A percentile compares a stretch with the other conserved stretches of the same genome.
phyloP scores from a whole-genome alignment of 2,888 invertebrate genomes.

The Orchesellides sinensis region DNA sequence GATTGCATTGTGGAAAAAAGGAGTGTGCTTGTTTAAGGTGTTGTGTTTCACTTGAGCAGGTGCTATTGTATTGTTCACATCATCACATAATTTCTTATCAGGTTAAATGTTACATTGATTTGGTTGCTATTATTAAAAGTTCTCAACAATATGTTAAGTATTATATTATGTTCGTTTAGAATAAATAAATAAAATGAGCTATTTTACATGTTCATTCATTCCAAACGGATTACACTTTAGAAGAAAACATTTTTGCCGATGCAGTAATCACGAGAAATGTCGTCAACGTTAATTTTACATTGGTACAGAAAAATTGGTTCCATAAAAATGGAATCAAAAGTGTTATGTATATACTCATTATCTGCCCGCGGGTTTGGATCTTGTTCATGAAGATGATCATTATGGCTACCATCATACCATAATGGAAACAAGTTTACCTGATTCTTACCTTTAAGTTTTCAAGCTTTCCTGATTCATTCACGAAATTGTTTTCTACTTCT shows the following conservation, averaged over 20 bases:
- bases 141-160: no score
- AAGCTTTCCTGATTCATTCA: slow-evolving; percentile 18
- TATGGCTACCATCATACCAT: not conserved
- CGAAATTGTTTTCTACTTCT: not conserved
- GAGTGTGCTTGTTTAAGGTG: slow-evolving; percentile 23
- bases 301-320: no score
- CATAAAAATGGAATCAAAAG: no score
- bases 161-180: no score
- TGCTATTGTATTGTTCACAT: slow-evolving; percentile 29
- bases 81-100: not conserved
- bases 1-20: not conserved
- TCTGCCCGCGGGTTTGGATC: no score
- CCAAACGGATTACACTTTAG: no score
- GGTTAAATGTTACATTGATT: no score
- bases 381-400: not conserved
- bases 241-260: no score
- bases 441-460: not conserved
- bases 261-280: slow-evolving; percentile 51
- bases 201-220: no score
- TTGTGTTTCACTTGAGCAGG: slow-evolving; percentile 19
- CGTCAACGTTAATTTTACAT: slow-evolving; percentile 65
- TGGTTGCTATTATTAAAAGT: no score
- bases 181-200: no score
- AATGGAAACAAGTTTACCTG: slow-evolving; percentile 13
- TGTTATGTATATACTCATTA: no score